Evolutionary conservation across 2,888 invertebrate genomes (phyloP), one percentile per base, ranked within the genome.

Genomic region (Crioceris asparagi): DNA sequence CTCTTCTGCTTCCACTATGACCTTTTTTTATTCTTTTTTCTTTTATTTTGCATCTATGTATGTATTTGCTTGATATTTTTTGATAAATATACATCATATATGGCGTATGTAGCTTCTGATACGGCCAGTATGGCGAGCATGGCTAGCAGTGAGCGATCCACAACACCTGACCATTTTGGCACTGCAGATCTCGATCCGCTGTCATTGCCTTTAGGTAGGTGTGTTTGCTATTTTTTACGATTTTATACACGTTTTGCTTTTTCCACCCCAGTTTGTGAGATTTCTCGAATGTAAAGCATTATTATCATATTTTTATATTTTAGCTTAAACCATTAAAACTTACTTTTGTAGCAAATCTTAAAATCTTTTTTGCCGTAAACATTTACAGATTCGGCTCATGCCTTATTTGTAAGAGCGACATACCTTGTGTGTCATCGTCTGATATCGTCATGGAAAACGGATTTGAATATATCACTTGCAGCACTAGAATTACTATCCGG

Each of bases 391-490:
- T 83, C 83, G 32, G 84, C 85, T 0, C 82, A 84, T 60, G 90
- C 90, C 2, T 64, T 96, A 45, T 93, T 93, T 56, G 88, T 92
- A 1, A 77, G 90, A 41, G 88, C 93, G 5, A 91, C 92, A 0
- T 91, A 92, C 58, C 71, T 94, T 53, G 92, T 94, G 23, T 96
- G 93, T 58, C 93, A 93, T 64, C 81, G 92, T 15, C 71, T 96
- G 40, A 93, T 93, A 58, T 91, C 92, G 0, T 86, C 91, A 0
- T 96, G 94, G 94, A 94, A 92, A 67, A 83, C 86, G 0, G 94
- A 96, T 65, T 69, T 94, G 41, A 92, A 91, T 59, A 86, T 93
- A 25, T 93, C 93, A 0, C 66, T 96, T 38, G 93, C 94, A 1
- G 94, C 94, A 0, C 67, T 96, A 44, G 96, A 96, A 63, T 73